Evolutionary conservation across 1,140 invertebrate species (phyloP).

Genomic region (Drosophila melanogaster): Release_6_plus_ISO1_MT NT_033779.5:16848501-16849000

Average conservation of each 20-base stretch:
- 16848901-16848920: too few relatives aligned
- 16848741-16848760: conserved; percentile 20
- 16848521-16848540: background rate
- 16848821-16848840: too few relatives aligned
- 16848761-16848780: background rate
- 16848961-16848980: too few relatives aligned
- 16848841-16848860: too few relatives aligned
- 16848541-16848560: background rate
- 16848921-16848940: too few relatives aligned
- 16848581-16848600: conserved; percentile 14
- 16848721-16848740: conserved; percentile 18
- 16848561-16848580: background rate
- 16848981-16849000: background rate
- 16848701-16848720: conserved; percentile 22
- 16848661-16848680: background rate
- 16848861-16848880: too few relatives aligned
- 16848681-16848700: conserved; percentile 7
- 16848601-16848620: background rate
- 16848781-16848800: background rate
- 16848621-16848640: background rate
- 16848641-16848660: conserved; percentile 30
- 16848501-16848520: background rate
- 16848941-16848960: too few relatives aligned
- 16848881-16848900: too few relatives aligned
- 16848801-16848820: background rate